Evolutionary conservation across 2,113 vertebrate species (phyloP).

Genomic region (Malurus melanocephalus): DNA sequence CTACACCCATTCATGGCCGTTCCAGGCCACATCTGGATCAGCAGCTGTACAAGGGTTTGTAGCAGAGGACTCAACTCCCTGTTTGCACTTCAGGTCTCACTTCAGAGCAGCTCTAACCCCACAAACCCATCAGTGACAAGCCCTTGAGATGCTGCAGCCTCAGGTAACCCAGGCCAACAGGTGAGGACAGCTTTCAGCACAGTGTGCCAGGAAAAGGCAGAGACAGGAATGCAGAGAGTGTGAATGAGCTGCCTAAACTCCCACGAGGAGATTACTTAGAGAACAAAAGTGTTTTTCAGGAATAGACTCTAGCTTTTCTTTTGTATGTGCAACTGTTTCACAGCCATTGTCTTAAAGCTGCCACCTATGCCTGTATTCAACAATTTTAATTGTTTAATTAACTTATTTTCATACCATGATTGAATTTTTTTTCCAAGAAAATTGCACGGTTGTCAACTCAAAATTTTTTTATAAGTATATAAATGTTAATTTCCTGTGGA

Average conservation of each 20-base stretch:
- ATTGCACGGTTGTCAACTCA: background rate
- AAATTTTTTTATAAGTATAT: background rate
- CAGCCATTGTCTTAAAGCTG: background rate
- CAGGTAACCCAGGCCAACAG: background rate
- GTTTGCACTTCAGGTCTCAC: background rate
- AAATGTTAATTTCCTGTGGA: background rate
- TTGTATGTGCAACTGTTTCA: background rate
- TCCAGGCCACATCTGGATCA: background rate
- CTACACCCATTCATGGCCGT: background rate
- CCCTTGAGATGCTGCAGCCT: background rate
- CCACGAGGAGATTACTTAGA: background rate
- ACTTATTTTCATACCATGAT: background rate
- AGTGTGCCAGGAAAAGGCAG: background rate
- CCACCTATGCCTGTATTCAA: background rate
- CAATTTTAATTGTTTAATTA: background rate
- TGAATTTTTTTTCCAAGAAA: background rate
- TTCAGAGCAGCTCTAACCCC: background rate
- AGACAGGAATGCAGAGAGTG: background rate
- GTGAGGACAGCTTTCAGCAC: background rate
- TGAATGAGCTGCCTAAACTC: background rate
- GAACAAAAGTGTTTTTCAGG: background rate
- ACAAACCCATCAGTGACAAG: accelerated
- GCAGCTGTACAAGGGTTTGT: background rate
- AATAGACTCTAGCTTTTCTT: background rate
- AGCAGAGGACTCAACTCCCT: background rate